A percentile compares a stretch with the other conserved stretches of the same genome.
These are phyloP conservation scores for Harmothoe impar DNA, from an alignment of 2,888 invertebrate genomes.

Conservation along the genomic window DNA sequence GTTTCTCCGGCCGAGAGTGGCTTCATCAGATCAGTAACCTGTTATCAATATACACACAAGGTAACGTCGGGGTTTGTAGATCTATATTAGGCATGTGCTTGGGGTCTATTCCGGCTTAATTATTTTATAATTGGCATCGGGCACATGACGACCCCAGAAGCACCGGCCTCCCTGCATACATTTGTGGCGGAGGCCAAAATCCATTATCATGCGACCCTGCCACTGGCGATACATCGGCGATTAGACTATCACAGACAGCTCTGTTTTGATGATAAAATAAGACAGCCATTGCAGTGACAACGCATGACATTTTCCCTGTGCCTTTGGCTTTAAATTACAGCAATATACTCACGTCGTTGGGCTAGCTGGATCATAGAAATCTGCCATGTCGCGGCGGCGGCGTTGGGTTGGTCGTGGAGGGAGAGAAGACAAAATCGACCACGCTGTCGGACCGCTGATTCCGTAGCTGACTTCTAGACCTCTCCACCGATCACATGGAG, in stretches of 20 bases:
- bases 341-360: slow-evolving; percentile 16
- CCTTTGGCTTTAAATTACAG: neutral
- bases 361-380: slow-evolving; percentile 55
- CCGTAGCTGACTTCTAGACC: neutral
- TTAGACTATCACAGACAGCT: neutral
- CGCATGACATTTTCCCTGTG: neutral
- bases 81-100: too few relatives aligned
- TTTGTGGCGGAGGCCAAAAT: neutral
- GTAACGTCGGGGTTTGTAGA: too few relatives aligned
- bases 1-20: too few relatives aligned
- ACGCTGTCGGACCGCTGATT: slow-evolving; percentile 9
- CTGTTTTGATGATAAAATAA: neutral
- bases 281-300: neutral
- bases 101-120: too few relatives aligned
- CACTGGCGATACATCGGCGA: neutral
- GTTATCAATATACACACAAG: too few relatives aligned
- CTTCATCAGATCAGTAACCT: too few relatives aligned
- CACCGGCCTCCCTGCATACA: slow-evolving; percentile 15
- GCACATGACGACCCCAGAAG: neutral
- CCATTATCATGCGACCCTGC: slow-evolving; percentile 9
- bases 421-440: neutral
- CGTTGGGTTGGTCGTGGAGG: neutral
- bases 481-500: neutral
- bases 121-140: slow-evolving; percentile 13
- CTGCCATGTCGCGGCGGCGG: slow-evolving; percentile 41